A percentile compares a stretch with the other conserved stretches of the same genome.
These are phyloP conservation scores for Batillaria attramentaria DNA, from an alignment of 1,140 invertebrate genomes.

Conservation along the genomic window DNA sequence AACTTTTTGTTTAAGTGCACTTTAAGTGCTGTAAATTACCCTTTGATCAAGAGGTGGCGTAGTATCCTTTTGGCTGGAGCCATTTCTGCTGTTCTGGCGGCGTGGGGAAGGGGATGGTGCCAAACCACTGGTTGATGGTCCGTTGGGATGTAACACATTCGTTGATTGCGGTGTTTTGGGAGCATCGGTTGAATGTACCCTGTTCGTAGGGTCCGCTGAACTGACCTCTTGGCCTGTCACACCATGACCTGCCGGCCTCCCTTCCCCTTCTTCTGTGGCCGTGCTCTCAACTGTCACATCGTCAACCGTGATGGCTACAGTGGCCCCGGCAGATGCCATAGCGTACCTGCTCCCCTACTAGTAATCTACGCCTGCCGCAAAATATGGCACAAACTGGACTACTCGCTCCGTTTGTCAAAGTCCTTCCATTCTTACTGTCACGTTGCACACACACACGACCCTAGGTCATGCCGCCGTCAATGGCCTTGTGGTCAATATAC, in stretches of 20 bases:
- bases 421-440: background rate
- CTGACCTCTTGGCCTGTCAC: background rate
- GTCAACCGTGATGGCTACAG: background rate
- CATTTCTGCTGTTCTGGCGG: background rate
- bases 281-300: constrained; percentile 13
- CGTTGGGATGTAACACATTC: constrained; percentile 7
- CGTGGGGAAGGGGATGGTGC: background rate
- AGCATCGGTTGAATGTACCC: background rate
- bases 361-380: background rate
- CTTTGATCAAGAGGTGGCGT: background rate
- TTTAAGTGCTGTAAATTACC: too few species aligned
- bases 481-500: too few species aligned
- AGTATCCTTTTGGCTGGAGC: background rate
- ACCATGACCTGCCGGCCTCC: background rate
- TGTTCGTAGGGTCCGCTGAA: background rate
- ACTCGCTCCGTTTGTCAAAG: background rate
- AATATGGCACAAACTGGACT: background rate
- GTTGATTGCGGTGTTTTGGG: too few species aligned
- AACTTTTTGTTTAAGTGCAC: too few species aligned
- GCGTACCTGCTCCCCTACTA: background rate
- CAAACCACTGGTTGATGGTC: background rate
- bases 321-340: background rate
- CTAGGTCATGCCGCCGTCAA: too few species aligned
- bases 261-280: background rate
- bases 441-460: constrained; percentile 15